Conservation (phyloP, 2,888 invertebrate genomes). For the Ctenicera cuprea region DNA sequence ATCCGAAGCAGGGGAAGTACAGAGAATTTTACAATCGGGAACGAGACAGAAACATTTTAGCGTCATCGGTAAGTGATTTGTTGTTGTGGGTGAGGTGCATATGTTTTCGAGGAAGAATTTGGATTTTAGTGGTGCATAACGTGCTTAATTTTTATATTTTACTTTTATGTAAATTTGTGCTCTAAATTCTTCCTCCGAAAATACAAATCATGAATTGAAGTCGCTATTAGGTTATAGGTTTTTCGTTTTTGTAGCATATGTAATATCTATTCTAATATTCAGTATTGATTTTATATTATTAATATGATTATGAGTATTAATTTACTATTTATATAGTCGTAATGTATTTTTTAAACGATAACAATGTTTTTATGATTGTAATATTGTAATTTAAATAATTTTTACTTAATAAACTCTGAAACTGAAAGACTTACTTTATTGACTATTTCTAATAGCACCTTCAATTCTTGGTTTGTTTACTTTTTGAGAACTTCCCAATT, state of each 20-base stretch:
- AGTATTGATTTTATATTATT: slow-evolving; percentile 45
- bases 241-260: slow-evolving; percentile 42
- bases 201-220: slow-evolving; percentile 64
- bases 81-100: slow-evolving; percentile 16
- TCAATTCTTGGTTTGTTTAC: slow-evolving; percentile 55
- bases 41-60: slow-evolving; percentile 65
- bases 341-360: slow-evolving; percentile 13
- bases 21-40: slow-evolving; percentile 77
- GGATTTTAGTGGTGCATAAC: neutral
- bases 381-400: slow-evolving; percentile 22
- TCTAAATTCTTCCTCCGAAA: slow-evolving; percentile 37
- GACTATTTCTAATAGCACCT: slow-evolving; percentile 59
- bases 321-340: slow-evolving; percentile 14
- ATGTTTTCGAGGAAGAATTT: slow-evolving; percentile 15
- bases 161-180: slow-evolving; percentile 14
- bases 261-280: slow-evolving; percentile 51
- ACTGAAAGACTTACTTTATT: slow-evolving; percentile 46
- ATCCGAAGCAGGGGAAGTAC: slow-evolving; percentile 83
- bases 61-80: slow-evolving; percentile 65
- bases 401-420: slow-evolving; percentile 42
- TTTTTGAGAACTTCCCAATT: neutral
- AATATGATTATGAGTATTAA: slow-evolving; percentile 16
- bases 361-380: slow-evolving; percentile 26
- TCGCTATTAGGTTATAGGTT: slow-evolving; percentile 63
- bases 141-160: slow-evolving; percentile 3